phyloP scores from a whole-genome alignment of 2,888 invertebrate species.

The Rugalucina vietnamica region DNA sequence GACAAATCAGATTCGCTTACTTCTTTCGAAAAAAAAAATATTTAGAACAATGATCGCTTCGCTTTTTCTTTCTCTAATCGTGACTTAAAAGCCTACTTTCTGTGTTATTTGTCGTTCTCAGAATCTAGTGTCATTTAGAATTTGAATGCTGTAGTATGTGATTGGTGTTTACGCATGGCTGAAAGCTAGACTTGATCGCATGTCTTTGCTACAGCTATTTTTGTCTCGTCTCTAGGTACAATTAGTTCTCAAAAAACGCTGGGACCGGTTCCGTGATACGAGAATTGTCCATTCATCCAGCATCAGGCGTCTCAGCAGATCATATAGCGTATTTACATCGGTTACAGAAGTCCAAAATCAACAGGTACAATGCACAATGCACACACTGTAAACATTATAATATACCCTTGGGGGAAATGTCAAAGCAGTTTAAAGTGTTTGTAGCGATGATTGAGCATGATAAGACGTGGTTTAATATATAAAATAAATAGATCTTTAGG shows the following conservation, averaged over 20 bases:
- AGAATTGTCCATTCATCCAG: slow-evolving; percentile 73
- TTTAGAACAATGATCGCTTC: too few species aligned
- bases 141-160: too few species aligned
- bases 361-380: not conserved
- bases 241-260: slow-evolving; percentile 70
- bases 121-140: too few species aligned
- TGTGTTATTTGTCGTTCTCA: too few species aligned
- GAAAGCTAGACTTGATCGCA: not conserved
- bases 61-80: too few species aligned
- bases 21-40: too few species aligned
- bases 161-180: too few species aligned
- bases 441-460: not conserved
- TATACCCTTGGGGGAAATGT: not conserved
- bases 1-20: too few species aligned
- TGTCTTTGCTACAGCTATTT: slow-evolving; percentile 1
- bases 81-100: too few species aligned
- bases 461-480: not conserved
- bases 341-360: slow-evolving; percentile 72
- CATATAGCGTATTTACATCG: slow-evolving; percentile 76
- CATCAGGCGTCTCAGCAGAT: slow-evolving; percentile 73
- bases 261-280: slow-evolving; percentile 72
- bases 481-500: not conserved
- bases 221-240: slow-evolving; percentile 64
- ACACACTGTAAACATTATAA: not conserved
- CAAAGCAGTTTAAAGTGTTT: not conserved